Evolutionary conservation across 2,113 vertebrate genomes (phyloP).

Genomic region (Cynocephalus volans): DNA sequence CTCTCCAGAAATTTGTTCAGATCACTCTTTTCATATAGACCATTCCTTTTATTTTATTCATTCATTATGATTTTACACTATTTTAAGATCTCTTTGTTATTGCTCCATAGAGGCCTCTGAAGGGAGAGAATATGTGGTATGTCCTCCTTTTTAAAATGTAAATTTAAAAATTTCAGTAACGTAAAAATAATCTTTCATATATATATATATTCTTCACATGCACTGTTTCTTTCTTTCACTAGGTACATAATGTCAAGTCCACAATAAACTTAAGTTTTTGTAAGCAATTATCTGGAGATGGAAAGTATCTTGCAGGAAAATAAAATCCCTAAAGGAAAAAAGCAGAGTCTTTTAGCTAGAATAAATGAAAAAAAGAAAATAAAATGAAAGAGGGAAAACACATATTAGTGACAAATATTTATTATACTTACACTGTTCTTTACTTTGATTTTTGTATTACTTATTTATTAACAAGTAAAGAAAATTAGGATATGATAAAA

Average conservation of each 20-base stretch:
- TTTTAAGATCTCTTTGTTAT: not conserved
- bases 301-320: not conserved
- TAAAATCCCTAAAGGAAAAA: not conserved
- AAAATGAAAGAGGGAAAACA: not conserved
- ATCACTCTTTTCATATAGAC: not conserved
- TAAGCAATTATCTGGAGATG: not conserved
- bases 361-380: not conserved
- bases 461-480: not conserved
- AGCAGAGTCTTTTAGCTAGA: not conserved
- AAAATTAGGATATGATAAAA: not conserved
- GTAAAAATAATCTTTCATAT: not conserved
- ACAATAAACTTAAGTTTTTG: not conserved
- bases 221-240: not conserved
- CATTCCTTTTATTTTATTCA: not conserved
- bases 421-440: not conserved
- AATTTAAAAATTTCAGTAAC: not conserved
- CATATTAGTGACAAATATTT: not conserved
- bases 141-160: not conserved
- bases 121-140: not conserved
- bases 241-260: not conserved
- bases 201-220: not conserved
- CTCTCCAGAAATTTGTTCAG: not conserved
- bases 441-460: not conserved
- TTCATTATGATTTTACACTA: not conserved
- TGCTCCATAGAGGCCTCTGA: not conserved